Base-by-base conservation (phyloP, 2,113 vertebrate genomes). In the Channa argus region DNA sequence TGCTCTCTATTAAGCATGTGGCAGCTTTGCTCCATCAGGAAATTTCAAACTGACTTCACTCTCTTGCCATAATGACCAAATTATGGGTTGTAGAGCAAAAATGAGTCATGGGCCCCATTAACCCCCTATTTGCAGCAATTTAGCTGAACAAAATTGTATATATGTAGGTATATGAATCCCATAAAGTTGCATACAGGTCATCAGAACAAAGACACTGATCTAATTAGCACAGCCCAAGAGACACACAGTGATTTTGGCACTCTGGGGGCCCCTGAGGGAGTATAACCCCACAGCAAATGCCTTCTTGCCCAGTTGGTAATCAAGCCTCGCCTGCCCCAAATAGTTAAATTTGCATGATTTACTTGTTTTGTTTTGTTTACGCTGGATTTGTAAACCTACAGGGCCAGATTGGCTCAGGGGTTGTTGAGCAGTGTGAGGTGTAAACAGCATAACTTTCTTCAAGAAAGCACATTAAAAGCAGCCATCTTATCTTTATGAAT, bases 1-100 rank as follows among this genome's bases (percentile, higher is more conserved):
- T 60, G 68, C 53, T 75, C 59, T 67, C 46, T 53, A 56, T 55
- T 70, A 66, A 64, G 65, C 66, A 51, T 80, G 61, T 41, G 62
- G 71, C 47, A 0, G 15, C 37, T 74, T 63, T 73, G 37, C 38
- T 68, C 67, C 58, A n/a, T 55, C 73, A 43, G 14, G n/a, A 78
- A 50, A 73, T 70, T 46, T 78, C 8, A 46, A 66, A 64, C 13
- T 9, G 56, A 71, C 64, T 59, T 78, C 53, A 14, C 24, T 80
- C 58, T 5, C 36, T 55, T 45, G 44, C 15, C 63, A 5, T 78
- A 61, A 71, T 71, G 61, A 62, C 44, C 51, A 34, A 50, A 60
- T 76, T 72, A 65, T 13, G 59, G 46, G 34, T 52, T 24, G 8
- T n/a, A 49, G 53, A 56, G 67, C 37, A n/a, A 63, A 69, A 51